Evolutionary conservation across 2,113 vertebrate genomes (phyloP), one percentile per base, ranked within the genome.

Genomic region (Hemibagrus wyckioides): DNA sequence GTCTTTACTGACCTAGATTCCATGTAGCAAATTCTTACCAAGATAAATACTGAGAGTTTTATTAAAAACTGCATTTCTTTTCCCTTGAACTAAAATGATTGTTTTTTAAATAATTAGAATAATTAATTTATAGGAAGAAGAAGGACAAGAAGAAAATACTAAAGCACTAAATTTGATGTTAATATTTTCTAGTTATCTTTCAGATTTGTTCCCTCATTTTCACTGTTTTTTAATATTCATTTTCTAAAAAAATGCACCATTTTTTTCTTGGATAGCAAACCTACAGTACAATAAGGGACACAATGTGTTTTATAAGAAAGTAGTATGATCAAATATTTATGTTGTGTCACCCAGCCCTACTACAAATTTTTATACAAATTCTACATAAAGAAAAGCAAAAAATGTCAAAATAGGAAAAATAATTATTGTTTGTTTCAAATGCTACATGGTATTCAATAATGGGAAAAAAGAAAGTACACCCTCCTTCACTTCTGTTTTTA

Each of bases 1-100:
- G 80, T 57, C 80, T 69, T 76, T 81, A 48, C 65, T 87, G 86
- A 75, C 86, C 86, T 28, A 87, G 54, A 75, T 82, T 75, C 54
- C 13, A 48, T 59, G 39, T 19, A 33, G 54, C 11, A 28, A 82
- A 30, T 87, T 82, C 25, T 71, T 80, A 56, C 50, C 61, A 69
- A 86, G 75, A 67, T 52, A 85, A 85, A 57, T 56, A 86, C 6
- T 80, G 30, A 67, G 41, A 85, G 33, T 41, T n/a, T 69, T 6
- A 17, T n/a, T 67, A 54, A 52, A 65, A 79, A 15, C 28, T 71
- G 77, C 23, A 44, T 67, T 81, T 86, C 50, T n/a, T 86, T 48
- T 56, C 17, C 13, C 36, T 65, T 57, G 50, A 6, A 41, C 14
- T 65, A 65, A 59, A 76, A 61, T 57, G 25, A 41, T 30, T 44